Conservation (phyloP, 2,888 invertebrate species). For the Rosalia funebris region DNA sequence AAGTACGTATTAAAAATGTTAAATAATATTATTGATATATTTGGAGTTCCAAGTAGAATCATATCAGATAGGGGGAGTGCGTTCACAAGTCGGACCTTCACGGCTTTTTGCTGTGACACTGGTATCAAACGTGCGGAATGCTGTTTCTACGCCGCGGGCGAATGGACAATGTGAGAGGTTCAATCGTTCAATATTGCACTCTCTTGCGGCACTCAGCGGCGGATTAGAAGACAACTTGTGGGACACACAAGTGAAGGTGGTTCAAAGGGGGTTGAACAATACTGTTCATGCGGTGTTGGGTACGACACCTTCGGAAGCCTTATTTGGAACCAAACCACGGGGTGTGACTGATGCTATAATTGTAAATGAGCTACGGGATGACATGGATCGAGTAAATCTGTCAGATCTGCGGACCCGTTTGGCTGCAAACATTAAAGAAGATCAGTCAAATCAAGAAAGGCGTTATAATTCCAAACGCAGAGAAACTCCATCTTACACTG, state of each 20-base stretch:
- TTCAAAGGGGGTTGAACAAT: neutral
- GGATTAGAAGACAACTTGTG: neutral
- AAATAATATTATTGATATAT: neutral
- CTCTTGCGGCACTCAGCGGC: neutral
- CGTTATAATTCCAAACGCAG: neutral
- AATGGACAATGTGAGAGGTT: slow-evolving; percentile 26
- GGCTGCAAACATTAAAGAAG: neutral
- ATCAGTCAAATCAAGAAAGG: neutral
- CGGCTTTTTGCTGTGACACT: slow-evolving; percentile 22
- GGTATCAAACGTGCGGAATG: slow-evolving; percentile 33
- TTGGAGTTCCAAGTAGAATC: neutral
- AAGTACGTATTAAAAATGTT: neutral
- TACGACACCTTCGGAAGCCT: neutral
- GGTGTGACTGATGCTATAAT: neutral
- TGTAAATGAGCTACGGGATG: neutral
- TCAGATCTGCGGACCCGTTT: neutral
- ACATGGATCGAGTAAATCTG: neutral
- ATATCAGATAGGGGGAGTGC: neutral
- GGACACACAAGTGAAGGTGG: neutral
- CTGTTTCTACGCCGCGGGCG: slow-evolving; percentile 29
- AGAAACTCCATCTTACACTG: neutral
- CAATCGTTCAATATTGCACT: slow-evolving; percentile 1
- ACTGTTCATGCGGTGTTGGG: neutral
- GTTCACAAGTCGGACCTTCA: slow-evolving; percentile 1
- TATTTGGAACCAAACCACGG: neutral